Evolutionary conservation across 2,113 vertebrate species (phyloP), one percentile per base, ranked within the genome.

Genomic region (Rhinoderma darwinii): DNA sequence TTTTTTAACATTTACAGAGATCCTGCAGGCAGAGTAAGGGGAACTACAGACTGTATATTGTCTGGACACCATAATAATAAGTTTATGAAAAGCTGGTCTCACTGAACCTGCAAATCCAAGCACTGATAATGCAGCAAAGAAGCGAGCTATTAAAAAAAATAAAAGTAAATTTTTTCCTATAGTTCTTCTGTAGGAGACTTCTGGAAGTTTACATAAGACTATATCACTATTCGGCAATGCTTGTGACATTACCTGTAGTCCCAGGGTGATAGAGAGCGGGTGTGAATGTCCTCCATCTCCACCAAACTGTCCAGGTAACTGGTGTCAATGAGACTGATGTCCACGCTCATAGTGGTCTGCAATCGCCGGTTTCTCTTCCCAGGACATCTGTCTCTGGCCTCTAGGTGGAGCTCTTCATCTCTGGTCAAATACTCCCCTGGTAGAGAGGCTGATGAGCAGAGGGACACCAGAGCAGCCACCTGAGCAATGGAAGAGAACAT

Each of bases 211-310:
- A 7, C 56, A 59, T 2, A 59, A n/a, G 12, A 50, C 12, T 50
- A n/a, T n/a, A 50, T 50, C 11, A 59, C 56, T 59, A 59, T 30
- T 63, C n/a, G 12, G 10, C 10, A 63, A 12, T 59, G 54, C 22
- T 25, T 25, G 17, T 37, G 27, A 37, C 4, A 37, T 17, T 59
- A 84, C 83, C 70, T 84, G 50, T 54, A 84, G 1, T 59, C 70
- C 83, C 83, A 84, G 14, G 83, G 83, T 10, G 83, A 72, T 4
- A 61, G 51, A 14, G 70, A 84, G 9, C 83, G 32, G 12, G 12
- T 61, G 17, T 84, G 22, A 75, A 75, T 43, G 50, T 51, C 83
- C 32, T 27, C 5, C 22, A 27, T 32, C 35, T 74, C 47, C 22
- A 39, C 4, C 35, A 74, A 11, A 27, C n/a, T 61, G 15, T 76